A percentile compares a stretch with the other conserved stretches of the same genome.
Conservation (phyloP, 2,888 invertebrate genomes). For the Sipha maydis region DNA sequence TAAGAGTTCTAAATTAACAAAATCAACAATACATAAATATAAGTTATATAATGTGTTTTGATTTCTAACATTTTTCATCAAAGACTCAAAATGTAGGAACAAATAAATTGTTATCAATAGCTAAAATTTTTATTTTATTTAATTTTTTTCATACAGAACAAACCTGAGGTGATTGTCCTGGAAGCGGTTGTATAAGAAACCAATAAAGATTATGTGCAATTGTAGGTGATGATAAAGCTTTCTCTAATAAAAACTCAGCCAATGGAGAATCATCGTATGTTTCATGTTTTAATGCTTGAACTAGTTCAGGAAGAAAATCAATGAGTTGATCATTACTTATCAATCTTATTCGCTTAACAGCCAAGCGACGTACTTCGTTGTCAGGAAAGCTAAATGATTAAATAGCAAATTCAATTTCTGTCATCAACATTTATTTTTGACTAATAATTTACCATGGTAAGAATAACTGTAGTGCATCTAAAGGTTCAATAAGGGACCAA, state of each 20-base stretch:
- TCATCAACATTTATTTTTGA: slow-evolving; percentile 6
- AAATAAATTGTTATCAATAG: too few species aligned
- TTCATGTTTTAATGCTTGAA: slow-evolving; percentile 90
- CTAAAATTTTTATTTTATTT: neutral
- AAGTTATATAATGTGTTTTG: neutral
- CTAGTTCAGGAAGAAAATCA: slow-evolving; percentile 91
- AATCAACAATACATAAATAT: slow-evolving; percentile 10
- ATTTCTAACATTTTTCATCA: neutral
- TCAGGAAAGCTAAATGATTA: slow-evolving; percentile 83
- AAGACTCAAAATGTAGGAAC: too few species aligned
- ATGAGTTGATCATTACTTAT: slow-evolving; percentile 89
- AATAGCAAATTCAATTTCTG: slow-evolving; percentile 34
- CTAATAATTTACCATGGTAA: slow-evolving; percentile 80
- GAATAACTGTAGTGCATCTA: slow-evolving; percentile 90
- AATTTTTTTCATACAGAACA: neutral
- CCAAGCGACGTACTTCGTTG: slow-evolving; percentile 83
- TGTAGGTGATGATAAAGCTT: slow-evolving; percentile 85
- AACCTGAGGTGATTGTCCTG: slow-evolving; percentile 83
- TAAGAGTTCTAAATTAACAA: slow-evolving; percentile 68
- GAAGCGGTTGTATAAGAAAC: slow-evolving; percentile 85
- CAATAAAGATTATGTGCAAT: slow-evolving; percentile 96
- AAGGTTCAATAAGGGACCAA: slow-evolving; percentile 88
- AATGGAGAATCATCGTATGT: slow-evolving; percentile 90
- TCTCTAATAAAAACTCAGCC: slow-evolving; percentile 82
- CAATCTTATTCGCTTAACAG: slow-evolving; percentile 82